Conservation (phyloP, 1,140 invertebrate species). For the Drosophila mauritiana region DNA sequence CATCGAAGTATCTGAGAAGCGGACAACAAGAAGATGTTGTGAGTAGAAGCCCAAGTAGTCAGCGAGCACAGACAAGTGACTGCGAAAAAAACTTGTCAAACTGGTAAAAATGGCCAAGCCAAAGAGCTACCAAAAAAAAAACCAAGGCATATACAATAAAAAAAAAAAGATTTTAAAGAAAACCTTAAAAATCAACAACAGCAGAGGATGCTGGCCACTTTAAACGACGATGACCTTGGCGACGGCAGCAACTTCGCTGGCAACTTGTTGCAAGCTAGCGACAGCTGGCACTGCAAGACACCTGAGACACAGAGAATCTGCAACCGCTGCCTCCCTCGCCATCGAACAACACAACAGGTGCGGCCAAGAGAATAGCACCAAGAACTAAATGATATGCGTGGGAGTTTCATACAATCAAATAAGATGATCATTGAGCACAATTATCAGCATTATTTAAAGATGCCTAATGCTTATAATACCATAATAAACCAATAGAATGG, state of each 20-base stretch:
- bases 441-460: too few species aligned
- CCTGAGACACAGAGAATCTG: conserved; percentile 55
- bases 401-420: too few species aligned
- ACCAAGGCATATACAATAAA: conserved; percentile 29
- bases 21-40: conserved; percentile 52
- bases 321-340: conserved; percentile 35
- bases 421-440: too few species aligned
- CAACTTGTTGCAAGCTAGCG: conserved; percentile 72
- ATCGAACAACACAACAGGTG: conserved; percentile 21
- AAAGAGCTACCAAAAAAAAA: conserved; percentile 67
- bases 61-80: conserved; percentile 38
- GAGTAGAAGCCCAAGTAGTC: conserved; percentile 63
- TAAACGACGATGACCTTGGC: conserved; percentile 76
- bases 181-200: conserved; percentile 34
- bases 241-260: conserved; percentile 58
- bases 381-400: background rate
- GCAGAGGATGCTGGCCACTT: conserved; percentile 58
- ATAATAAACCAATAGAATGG: too few species aligned
- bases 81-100: conserved; percentile 63
- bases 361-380: conserved; percentile 1
- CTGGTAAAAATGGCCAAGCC: conserved; percentile 63
- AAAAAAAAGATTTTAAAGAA: conserved; percentile 4
- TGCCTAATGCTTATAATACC: too few species aligned
- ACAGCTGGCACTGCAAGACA: conserved; percentile 54
- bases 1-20: conserved; percentile 48